phyloP scores from a whole-genome alignment of 2,888 invertebrate species.

The Himalopsyche japonica region DNA sequence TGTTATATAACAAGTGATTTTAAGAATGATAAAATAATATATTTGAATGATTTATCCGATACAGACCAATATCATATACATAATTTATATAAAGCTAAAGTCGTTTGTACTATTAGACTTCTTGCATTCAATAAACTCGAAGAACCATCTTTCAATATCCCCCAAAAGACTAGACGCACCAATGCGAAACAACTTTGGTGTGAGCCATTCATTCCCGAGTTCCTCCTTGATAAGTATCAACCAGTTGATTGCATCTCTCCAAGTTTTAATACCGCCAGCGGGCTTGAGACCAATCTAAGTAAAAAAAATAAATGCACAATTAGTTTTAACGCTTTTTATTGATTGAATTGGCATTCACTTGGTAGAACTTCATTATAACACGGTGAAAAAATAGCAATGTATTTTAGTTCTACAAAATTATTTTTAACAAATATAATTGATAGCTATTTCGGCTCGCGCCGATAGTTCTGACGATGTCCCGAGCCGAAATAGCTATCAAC shows the following conservation, averaged over 20 bases:
- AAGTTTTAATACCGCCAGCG: slow-evolving; percentile 92
- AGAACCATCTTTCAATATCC: slow-evolving; percentile 68
- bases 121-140: slow-evolving; percentile 49
- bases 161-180: slow-evolving; percentile 91
- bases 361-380: too few species aligned
- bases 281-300: slow-evolving; percentile 93
- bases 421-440: too few species aligned
- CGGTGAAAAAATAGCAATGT: too few species aligned
- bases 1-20: not conserved
- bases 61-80: not conserved
- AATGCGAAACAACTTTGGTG: slow-evolving; percentile 80
- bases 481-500: too few species aligned
- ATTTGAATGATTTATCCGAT: not conserved
- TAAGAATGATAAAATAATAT: not conserved
- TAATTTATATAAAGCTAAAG: slow-evolving; percentile 43
- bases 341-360: too few species aligned
- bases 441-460: too few species aligned
- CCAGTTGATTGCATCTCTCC: slow-evolving; percentile 86
- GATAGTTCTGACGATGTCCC: too few species aligned
- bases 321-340: not conserved
- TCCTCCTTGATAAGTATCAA: slow-evolving; percentile 80
- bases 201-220: slow-evolving; percentile 86
- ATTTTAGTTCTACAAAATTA: too few species aligned
- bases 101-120: slow-evolving; percentile 37
- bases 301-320: not conserved